Percentiles rank a stretch among this genome's conserved stretches.
Evolutionary conservation across 2,113 vertebrate species (phyloP).

Genomic region (Entomyzon cyanotis): DNA sequence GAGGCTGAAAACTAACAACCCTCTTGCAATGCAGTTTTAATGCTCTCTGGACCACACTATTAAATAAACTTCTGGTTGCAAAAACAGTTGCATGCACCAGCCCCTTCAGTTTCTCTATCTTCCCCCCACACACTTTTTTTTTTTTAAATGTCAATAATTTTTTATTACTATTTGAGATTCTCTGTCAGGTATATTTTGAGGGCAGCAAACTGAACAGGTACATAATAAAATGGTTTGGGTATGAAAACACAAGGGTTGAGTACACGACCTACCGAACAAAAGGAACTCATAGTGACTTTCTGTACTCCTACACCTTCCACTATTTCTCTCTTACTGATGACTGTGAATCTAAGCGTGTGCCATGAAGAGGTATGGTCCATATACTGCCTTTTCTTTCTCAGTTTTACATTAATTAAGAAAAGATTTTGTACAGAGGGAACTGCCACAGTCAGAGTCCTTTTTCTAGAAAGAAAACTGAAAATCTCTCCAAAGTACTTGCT

Average conservation of each 20-base stretch:
- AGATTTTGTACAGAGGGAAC: neutral
- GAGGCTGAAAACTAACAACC: neutral
- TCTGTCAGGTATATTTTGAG: neutral
- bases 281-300: neutral
- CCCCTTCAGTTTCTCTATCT: neutral
- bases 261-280: neutral
- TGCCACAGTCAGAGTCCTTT: neutral
- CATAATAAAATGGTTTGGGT: neutral
- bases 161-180: neutral
- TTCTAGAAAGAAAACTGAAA: neutral
- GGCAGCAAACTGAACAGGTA: neutral
- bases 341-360: neutral
- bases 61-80: neutral
- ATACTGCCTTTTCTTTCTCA: neutral
- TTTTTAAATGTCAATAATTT: neutral
- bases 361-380: neutral
- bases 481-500: neutral
- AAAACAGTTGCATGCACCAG: neutral
- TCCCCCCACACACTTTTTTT: fast-evolving
- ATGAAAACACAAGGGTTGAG: neutral
- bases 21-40: neutral
- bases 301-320: neutral
- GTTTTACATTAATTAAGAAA: neutral
- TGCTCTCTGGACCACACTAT: neutral
- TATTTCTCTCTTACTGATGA: neutral